These are phyloP conservation scores for Stenopsyche tienmushanensis DNA, from an alignment of 1,140 invertebrate species.

Conservation along the genomic window DNA sequence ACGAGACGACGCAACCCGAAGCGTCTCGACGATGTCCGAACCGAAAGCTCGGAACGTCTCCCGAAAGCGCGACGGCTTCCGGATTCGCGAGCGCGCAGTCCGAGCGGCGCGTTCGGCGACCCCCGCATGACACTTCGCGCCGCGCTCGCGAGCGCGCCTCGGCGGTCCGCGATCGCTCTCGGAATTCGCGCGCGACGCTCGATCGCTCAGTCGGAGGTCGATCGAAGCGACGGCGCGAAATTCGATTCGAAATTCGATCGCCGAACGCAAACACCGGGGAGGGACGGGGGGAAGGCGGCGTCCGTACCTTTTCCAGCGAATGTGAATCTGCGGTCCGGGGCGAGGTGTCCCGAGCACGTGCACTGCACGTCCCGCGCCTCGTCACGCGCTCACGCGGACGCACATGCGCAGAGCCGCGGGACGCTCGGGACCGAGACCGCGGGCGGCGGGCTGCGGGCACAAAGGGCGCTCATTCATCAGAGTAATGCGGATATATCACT, in stretches of 20 bases:
- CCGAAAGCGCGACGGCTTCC: too few species aligned
- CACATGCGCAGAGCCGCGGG: not conserved
- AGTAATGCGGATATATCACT: not conserved
- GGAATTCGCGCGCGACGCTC: not conserved
- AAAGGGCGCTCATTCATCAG: not conserved
- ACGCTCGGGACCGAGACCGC: not conserved
- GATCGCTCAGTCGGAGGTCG: not conserved
- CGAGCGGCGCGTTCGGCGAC: not conserved
- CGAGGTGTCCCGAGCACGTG: not conserved
- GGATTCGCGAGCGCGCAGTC: not conserved
- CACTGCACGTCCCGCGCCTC: not conserved
- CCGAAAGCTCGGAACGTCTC: too few species aligned
- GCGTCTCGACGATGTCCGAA: too few species aligned
- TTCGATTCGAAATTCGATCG: too few species aligned
- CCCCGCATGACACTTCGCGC: too few species aligned
- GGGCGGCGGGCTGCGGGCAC: not conserved
- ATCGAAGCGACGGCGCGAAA: not conserved
- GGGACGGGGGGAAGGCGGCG: too few species aligned
- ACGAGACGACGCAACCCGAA: too few species aligned
- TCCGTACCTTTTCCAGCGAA: conserved; percentile 25
- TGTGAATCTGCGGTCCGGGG: conserved; percentile 6
- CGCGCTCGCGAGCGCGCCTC: too few species aligned
- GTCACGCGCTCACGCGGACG: not conserved
- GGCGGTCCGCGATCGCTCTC: not conserved
- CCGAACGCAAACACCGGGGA: too few species aligned